phyloP scores from a whole-genome alignment of 2,113 vertebrate species.

The Erythrocercus mccallii region DNA sequence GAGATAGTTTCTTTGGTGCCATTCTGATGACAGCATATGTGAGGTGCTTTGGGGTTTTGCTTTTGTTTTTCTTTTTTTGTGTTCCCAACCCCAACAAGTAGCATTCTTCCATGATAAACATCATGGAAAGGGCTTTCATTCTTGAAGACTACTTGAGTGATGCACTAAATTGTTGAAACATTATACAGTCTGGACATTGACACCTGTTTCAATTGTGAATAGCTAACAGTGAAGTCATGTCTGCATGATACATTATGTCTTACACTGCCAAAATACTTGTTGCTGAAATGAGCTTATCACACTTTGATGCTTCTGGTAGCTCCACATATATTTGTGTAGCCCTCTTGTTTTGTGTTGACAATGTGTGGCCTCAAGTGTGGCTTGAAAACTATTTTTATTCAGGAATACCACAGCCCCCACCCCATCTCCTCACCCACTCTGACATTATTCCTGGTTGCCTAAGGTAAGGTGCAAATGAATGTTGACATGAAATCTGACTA shows the following conservation, averaged over 20 bases:
- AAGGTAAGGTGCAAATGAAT: neutral
- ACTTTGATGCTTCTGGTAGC: neutral
- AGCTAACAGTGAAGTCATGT: neutral
- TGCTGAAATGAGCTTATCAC: neutral
- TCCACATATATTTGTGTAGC: neutral
- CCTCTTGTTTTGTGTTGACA: neutral
- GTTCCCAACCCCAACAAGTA: neutral
- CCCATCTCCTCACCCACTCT: neutral
- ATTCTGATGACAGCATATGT: neutral
- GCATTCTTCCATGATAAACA: neutral
- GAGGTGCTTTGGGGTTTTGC: neutral
- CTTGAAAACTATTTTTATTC: neutral
- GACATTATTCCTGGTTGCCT: neutral
- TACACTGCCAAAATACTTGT: neutral
- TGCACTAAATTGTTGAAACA: neutral
- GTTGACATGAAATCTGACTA: neutral
- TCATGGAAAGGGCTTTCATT: neutral
- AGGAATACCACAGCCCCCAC: neutral
- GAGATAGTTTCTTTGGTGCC: neutral
- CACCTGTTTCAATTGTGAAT: neutral
- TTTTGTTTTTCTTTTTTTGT: neutral
- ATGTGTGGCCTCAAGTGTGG: neutral
- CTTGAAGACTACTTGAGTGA: neutral
- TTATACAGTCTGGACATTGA: neutral
- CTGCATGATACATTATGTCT: rapidly evolving